Conservation (phyloP, 2,888 invertebrate genomes). For the Plebejus melissa region DNA sequence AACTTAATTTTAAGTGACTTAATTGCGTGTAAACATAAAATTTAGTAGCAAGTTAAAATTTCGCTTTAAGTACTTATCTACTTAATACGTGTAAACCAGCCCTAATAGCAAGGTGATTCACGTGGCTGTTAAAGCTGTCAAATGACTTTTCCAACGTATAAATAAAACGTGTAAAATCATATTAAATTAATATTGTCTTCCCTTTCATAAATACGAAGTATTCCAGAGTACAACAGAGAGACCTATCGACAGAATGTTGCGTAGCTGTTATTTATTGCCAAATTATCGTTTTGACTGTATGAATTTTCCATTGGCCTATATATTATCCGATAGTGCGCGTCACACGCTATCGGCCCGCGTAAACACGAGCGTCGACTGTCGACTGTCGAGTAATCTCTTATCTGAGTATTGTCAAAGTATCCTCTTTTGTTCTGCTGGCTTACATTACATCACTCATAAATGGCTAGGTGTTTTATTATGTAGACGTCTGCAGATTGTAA, state of each 20-base stretch:
- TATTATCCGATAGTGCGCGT: background rate
- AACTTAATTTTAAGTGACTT: too few relatives aligned
- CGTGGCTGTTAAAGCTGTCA: too few relatives aligned
- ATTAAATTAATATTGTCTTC: too few relatives aligned
- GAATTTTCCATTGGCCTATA: slow-evolving; percentile 25
- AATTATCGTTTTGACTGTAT: background rate
- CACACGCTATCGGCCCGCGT: background rate
- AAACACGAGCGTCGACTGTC: background rate
- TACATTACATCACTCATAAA: background rate
- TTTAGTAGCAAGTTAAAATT: too few relatives aligned
- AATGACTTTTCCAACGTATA: too few relatives aligned
- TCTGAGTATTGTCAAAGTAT: background rate
- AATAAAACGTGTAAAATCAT: too few relatives aligned
- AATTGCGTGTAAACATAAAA: too few relatives aligned
- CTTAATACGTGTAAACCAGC: too few relatives aligned
- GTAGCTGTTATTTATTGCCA: slow-evolving; percentile 5
- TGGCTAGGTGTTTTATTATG: background rate
- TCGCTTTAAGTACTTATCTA: too few relatives aligned
- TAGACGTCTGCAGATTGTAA: background rate
- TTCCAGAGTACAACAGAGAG: too few relatives aligned
- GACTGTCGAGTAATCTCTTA: background rate
- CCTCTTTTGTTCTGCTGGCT: background rate
- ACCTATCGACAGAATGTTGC: background rate
- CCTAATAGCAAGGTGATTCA: too few relatives aligned
- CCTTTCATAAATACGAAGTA: too few relatives aligned